phyloP scores from a whole-genome alignment of 2,888 invertebrate genomes.

The Spilarctia lutea region DNA sequence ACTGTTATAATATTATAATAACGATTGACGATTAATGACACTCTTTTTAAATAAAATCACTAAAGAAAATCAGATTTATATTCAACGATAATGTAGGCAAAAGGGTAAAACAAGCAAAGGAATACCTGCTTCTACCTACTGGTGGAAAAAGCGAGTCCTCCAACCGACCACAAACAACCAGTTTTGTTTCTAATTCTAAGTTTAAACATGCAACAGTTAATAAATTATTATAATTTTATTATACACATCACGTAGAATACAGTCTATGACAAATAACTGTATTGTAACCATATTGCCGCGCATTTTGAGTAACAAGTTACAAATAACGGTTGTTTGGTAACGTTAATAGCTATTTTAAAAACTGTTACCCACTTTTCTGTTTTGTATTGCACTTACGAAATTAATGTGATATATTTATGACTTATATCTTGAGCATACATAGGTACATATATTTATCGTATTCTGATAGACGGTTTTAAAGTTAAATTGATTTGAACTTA shows the following conservation, averaged over 20 bases:
- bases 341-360: slow-evolving; percentile 3
- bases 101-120: no score
- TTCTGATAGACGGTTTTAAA: neutral
- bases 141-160: no score
- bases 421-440: neutral
- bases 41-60: no score
- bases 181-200: neutral
- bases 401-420: neutral
- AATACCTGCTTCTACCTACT: no score
- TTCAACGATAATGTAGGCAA: no score
- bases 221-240: neutral
- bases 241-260: neutral
- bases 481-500: neutral
- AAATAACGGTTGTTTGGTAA: slow-evolving; percentile 10
- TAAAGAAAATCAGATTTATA: no score
- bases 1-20: no score
- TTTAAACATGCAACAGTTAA: neutral
- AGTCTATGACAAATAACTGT: slow-evolving; percentile 11
- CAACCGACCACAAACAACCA: neutral
- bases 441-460: neutral
- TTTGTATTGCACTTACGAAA: neutral
- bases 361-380: neutral
- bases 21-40: no score
- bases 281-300: slow-evolving; percentile 4
- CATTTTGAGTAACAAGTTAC: slow-evolving; percentile 11